Conservation (phyloP, 2,888 invertebrate genomes). For the Heteromurus nitidus region DNA sequence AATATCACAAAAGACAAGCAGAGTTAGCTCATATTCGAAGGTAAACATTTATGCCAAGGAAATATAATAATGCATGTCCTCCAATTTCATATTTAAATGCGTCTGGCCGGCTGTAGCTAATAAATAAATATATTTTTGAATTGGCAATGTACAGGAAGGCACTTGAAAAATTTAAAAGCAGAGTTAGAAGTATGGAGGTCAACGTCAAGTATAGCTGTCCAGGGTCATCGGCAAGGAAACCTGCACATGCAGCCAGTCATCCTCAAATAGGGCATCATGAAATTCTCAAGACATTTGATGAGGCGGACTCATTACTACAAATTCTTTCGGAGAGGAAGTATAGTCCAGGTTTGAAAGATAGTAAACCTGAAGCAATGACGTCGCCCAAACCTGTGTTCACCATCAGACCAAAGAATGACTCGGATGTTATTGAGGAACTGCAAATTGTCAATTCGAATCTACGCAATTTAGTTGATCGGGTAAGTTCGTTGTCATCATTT, state of each 20-base stretch:
- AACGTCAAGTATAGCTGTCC: background rate
- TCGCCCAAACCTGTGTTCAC: slow-evolving; percentile 53
- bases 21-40: slow-evolving; percentile 64
- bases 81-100: background rate
- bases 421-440: slow-evolving; percentile 72
- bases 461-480: slow-evolving; percentile 68
- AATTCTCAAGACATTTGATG: slow-evolving; percentile 68
- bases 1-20: slow-evolving; percentile 71
- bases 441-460: slow-evolving; percentile 71
- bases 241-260: background rate
- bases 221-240: background rate
- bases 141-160: slow-evolving; percentile 45
- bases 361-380: slow-evolving; percentile 38
- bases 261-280: slow-evolving; percentile 44
- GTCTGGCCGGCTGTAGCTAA: no score
- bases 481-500: slow-evolving; percentile 35
- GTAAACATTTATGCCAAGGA: slow-evolving; percentile 34
- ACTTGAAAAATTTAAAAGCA: slow-evolving; percentile 17
- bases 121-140: no score
- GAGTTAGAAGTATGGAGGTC: slow-evolving; percentile 36
- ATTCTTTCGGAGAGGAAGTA: slow-evolving; percentile 60
- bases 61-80: no score
- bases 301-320: slow-evolving; percentile 70
- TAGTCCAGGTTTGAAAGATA: slow-evolving; percentile 18
- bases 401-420: slow-evolving; percentile 69